These are phyloP conservation scores for Myotis pilosus DNA, from an alignment of 2,797 vertebrate genomes.

Conservation along the genomic window DNA sequence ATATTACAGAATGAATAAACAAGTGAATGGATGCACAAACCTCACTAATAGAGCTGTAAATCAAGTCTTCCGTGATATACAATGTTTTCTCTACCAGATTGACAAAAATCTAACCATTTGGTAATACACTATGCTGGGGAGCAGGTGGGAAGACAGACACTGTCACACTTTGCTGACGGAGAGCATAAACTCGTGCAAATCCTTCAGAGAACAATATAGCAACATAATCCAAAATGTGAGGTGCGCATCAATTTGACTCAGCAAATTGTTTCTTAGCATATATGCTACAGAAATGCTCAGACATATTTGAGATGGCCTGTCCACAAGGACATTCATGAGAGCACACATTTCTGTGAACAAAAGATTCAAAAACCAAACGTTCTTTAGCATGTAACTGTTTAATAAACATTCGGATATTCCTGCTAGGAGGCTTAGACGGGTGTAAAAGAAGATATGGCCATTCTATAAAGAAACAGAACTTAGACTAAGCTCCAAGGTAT, in stretches of 20 bases:
- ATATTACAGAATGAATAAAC: background rate
- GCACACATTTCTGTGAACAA: background rate
- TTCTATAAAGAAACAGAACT: background rate
- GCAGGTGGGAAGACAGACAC: background rate
- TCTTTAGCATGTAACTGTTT: background rate
- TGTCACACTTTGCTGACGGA: accelerated
- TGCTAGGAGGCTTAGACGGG: background rate
- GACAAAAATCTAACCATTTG: background rate
- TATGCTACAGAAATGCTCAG: background rate
- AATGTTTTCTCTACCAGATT: background rate
- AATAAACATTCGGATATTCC: background rate
- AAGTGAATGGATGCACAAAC: background rate
- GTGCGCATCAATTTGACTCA: background rate
- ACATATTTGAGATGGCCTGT: accelerated
- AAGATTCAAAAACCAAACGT: background rate
- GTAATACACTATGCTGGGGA: background rate
- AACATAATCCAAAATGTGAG: background rate
- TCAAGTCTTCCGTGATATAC: background rate
- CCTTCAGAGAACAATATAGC: background rate
- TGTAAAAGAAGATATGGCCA: background rate
- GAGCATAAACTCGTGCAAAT: background rate
- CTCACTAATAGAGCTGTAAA: background rate
- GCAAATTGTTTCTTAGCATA: background rate
- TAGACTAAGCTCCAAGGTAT: background rate
- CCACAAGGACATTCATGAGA: background rate